A percentile compares a stretch with the other conserved stretches of the same genome.
These are phyloP conservation scores for Hypotaenidia philippensis DNA, from an alignment of 2,797 vertebrate species.

Conservation along the genomic window DNA sequence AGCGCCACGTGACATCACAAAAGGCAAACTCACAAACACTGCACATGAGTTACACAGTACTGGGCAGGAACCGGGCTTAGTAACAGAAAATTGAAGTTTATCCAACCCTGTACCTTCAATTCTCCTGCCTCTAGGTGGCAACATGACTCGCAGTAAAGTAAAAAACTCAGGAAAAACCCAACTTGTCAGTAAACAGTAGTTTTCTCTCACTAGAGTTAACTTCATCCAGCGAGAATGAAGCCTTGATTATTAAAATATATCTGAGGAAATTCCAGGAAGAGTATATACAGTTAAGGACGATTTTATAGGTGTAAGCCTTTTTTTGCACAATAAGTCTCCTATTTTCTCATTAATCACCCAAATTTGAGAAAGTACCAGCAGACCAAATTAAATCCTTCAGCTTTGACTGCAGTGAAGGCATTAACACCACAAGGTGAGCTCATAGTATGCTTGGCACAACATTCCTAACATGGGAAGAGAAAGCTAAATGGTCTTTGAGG, in stretches of 20 bases:
- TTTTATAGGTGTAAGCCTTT: neutral
- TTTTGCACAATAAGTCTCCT: neutral
- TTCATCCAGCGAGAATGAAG: neutral
- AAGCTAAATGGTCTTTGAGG: neutral
- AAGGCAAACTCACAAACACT: neutral
- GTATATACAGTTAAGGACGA: neutral
- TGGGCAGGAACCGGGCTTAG: neutral
- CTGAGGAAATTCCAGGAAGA: neutral
- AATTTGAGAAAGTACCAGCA: neutral
- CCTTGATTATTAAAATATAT: neutral
- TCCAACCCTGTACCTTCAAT: neutral
- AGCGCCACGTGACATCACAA: rapidly evolving
- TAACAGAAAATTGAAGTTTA: neutral
- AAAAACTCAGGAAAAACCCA: neutral
- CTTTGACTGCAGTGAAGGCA: neutral
- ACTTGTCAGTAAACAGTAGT: neutral
- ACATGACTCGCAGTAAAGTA: neutral
- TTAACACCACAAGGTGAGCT: neutral
- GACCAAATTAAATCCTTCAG: neutral
- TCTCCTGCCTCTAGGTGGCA: neutral
- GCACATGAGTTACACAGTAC: rapidly evolving
- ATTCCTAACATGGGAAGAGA: rapidly evolving
- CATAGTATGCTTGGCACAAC: rapidly evolving
- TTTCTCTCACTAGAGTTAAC: rapidly evolving
- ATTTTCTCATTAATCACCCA: neutral